Evolutionary conservation across 2,113 vertebrate species (phyloP).

Genomic region (Catharus bicknelli): DNA sequence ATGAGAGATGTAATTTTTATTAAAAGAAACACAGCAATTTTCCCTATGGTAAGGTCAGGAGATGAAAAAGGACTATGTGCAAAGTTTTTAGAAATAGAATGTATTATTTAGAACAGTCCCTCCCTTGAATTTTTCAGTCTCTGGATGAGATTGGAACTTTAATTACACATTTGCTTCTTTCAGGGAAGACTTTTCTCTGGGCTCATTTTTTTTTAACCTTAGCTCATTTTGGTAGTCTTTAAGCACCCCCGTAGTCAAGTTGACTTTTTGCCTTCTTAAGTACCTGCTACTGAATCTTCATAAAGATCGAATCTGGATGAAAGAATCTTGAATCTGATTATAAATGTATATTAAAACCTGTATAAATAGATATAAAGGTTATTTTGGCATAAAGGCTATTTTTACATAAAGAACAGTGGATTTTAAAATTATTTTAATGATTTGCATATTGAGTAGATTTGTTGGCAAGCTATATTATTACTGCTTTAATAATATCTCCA

Average conservation of each 20-base stretch:
- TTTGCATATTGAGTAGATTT: neutral
- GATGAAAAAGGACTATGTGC: conserved; percentile 19
- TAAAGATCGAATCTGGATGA: neutral
- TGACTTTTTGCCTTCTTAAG: neutral
- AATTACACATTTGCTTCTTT: conserved; percentile 26
- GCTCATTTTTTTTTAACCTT: neutral
- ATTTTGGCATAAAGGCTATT: neutral
- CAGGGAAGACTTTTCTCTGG: neutral
- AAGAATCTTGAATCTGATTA: neutral
- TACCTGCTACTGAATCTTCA: neutral
- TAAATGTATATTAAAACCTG: neutral
- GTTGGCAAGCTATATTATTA: neutral
- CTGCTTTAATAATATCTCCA: neutral
- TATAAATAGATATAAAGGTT: neutral
- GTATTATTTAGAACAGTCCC: conserved; percentile 8
- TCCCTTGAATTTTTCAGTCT: conserved; percentile 22
- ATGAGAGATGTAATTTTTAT: conserved; percentile 50
- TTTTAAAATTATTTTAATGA: neutral
- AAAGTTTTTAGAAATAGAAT: conserved; percentile 44
- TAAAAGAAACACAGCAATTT: conserved; percentile 32
- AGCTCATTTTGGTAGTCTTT: neutral
- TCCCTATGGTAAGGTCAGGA: conserved; percentile 36
- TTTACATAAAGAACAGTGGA: neutral
- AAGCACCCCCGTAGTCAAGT: neutral
- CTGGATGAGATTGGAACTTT: neutral